phyloP scores from a whole-genome alignment of 2,113 vertebrate genomes.

The Oryzias curvinotus region DNA sequence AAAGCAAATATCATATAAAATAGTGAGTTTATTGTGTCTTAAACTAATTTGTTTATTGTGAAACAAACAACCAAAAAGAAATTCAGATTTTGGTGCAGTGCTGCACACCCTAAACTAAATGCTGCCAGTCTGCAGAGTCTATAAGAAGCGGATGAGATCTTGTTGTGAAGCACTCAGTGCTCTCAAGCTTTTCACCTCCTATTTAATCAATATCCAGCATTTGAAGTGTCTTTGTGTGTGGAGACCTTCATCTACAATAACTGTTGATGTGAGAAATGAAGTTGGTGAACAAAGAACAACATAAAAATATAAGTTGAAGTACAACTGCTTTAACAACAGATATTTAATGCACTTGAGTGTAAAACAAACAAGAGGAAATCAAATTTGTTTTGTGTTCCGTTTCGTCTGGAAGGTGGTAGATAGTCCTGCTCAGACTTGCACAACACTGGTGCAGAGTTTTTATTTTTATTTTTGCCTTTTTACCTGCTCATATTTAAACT shows the following conservation, averaged over 20 bases:
- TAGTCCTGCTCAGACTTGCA: slow-evolving; percentile 3
- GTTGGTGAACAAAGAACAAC: neutral
- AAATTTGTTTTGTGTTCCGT: slow-evolving; percentile 19
- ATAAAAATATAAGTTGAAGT: slow-evolving; percentile 33
- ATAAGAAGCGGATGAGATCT: slow-evolving; percentile 29
- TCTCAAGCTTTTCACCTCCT: slow-evolving; percentile 46
- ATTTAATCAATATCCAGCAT: slow-evolving; percentile 63
- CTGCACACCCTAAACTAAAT: slow-evolving; percentile 1
- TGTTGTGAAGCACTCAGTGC: slow-evolving; percentile 39
- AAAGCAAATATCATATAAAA: too few species aligned
- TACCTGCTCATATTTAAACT: too few species aligned
- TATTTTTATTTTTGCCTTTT: too few species aligned
- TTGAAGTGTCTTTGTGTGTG: slow-evolving; percentile 11
- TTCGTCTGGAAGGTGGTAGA: slow-evolving; percentile 1
- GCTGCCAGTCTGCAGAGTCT: slow-evolving; percentile 7
- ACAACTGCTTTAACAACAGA: slow-evolving; percentile 10
- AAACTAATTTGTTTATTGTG: too few species aligned
- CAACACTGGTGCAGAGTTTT: neutral
- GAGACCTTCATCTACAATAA: slow-evolving; percentile 28
- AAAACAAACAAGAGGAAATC: slow-evolving; percentile 39
- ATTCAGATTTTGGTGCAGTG: neutral
- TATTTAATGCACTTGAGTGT: slow-evolving; percentile 44
- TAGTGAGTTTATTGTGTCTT: too few species aligned
- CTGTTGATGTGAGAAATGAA: slow-evolving; percentile 45
- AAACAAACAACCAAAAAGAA: too few species aligned